These are phyloP conservation scores for Leucoraja ocellata DNA, from an alignment of 2,797 vertebrate species.

Conservation along the genomic window DNA sequence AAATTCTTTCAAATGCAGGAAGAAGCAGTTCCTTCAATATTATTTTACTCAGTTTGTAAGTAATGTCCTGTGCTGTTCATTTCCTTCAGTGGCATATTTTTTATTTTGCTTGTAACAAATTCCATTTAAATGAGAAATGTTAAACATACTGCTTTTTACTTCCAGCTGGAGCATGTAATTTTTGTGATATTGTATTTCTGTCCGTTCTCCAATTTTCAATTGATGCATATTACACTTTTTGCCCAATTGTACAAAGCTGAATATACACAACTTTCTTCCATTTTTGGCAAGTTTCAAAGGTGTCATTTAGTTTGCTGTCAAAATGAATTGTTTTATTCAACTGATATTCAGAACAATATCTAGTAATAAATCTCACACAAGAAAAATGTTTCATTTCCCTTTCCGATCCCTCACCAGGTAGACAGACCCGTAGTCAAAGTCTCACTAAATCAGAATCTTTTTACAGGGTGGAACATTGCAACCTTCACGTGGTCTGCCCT, in stretches of 20 bases:
- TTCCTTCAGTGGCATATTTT: constrained; percentile 54
- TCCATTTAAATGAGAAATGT: constrained; percentile 44
- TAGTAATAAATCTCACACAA: too few relatives aligned
- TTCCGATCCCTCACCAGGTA: too few relatives aligned
- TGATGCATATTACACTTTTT: constrained; percentile 9
- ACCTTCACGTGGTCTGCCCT: too few relatives aligned
- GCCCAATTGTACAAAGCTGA: background rate
- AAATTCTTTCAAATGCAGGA: background rate
- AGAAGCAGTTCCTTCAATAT: constrained; percentile 25
- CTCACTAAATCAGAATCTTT: too few relatives aligned
- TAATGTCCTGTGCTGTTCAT: constrained; percentile 56
- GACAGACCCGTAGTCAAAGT: too few relatives aligned
- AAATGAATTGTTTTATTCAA: background rate
- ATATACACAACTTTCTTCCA: background rate
- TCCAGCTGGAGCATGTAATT: background rate
- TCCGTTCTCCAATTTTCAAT: background rate
- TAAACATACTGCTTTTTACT: constrained; percentile 48
- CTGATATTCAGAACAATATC: too few relatives aligned
- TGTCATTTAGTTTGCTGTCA: constrained; percentile 21
- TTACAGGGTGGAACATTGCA: too few relatives aligned
- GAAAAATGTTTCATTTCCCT: too few relatives aligned
- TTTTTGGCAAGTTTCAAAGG: constrained; percentile 20
- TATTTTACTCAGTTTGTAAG: constrained; percentile 51
- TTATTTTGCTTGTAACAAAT: constrained; percentile 59
- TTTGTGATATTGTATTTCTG: constrained; percentile 29